A percentile compares a stretch with the other conserved stretches of the same genome.
phyloP scores from a whole-genome alignment of 2,888 invertebrate genomes.

The Mythimna lalbum region DNA sequence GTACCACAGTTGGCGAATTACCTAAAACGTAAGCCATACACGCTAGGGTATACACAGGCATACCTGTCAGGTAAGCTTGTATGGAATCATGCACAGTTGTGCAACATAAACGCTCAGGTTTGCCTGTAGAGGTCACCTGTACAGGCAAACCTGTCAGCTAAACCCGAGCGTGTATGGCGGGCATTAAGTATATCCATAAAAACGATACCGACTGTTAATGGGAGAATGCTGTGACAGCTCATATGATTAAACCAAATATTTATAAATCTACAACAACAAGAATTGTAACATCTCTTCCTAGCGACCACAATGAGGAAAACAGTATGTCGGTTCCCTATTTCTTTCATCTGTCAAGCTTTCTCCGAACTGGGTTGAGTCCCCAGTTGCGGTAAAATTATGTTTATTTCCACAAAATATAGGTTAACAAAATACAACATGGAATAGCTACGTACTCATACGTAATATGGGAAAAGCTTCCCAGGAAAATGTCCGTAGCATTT shows the following conservation, averaged over 20 bases:
- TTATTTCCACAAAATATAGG: background rate
- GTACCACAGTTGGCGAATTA: too few species aligned
- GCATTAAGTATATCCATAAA: too few species aligned
- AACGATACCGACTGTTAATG: too few species aligned
- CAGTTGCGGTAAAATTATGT: background rate
- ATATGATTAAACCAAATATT: background rate
- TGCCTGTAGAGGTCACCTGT: too few species aligned
- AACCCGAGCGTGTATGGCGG: too few species aligned
- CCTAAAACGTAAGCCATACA: too few species aligned
- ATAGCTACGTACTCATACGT: background rate
- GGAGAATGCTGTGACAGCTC: too few species aligned
- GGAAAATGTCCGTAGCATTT: background rate
- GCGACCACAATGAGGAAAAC: background rate
- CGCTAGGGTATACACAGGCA: too few species aligned
- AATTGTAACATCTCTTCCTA: background rate
- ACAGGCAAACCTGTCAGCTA: too few species aligned
- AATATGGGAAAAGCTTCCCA: conserved; percentile 5
- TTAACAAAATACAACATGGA: conserved; percentile 1
- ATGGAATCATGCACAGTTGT: too few species aligned
- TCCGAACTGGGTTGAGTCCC: background rate
- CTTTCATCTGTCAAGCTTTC: background rate
- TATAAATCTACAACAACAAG: background rate
- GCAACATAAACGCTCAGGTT: too few species aligned
- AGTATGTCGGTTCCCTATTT: background rate
- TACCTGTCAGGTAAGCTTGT: too few species aligned